A percentile compares a stretch with the other conserved stretches of the same genome.
phyloP scores from a whole-genome alignment of 2,797 vertebrate genomes.

The Clarias laeviceps region DNA sequence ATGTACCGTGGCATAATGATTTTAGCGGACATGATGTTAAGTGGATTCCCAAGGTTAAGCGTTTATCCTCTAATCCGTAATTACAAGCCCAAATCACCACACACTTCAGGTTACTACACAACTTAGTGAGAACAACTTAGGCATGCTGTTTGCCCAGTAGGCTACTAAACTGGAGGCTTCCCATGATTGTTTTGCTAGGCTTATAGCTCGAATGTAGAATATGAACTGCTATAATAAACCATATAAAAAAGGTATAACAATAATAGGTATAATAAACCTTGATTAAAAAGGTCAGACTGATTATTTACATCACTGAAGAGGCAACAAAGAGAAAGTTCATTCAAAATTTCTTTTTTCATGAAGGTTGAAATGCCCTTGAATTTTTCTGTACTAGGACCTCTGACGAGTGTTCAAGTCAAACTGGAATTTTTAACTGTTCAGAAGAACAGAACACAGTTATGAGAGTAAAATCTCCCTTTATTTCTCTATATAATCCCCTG shows the following conservation, averaged over 20 bases:
- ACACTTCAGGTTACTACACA: neutral
- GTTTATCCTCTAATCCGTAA: neutral
- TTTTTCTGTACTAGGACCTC: too few relatives aligned
- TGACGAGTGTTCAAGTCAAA: too few relatives aligned
- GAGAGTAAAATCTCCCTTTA: too few relatives aligned
- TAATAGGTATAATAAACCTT: neutral
- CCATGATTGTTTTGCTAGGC: neutral
- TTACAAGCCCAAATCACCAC: neutral
- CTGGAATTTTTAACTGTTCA: too few relatives aligned
- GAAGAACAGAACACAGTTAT: too few relatives aligned
- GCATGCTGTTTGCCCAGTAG: neutral
- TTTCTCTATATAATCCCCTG: too few relatives aligned
- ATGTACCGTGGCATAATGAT: neutral
- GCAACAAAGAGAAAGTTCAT: neutral
- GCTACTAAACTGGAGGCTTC: neutral
- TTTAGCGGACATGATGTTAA: neutral
- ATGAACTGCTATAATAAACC: too few relatives aligned
- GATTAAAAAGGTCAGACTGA: neutral
- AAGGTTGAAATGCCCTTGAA: too few relatives aligned
- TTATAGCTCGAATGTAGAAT: neutral
- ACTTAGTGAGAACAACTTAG: neutral
- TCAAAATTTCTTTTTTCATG: too few relatives aligned
- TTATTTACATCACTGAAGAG: neutral
- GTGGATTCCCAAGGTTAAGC: conserved; percentile 15
- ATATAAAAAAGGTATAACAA: neutral